A percentile compares a stretch with the other conserved stretches of the same genome.
These are phyloP conservation scores for Aradophagus sp. DNA, from an alignment of 1,140 invertebrate species.

Conservation along the genomic window DNA sequence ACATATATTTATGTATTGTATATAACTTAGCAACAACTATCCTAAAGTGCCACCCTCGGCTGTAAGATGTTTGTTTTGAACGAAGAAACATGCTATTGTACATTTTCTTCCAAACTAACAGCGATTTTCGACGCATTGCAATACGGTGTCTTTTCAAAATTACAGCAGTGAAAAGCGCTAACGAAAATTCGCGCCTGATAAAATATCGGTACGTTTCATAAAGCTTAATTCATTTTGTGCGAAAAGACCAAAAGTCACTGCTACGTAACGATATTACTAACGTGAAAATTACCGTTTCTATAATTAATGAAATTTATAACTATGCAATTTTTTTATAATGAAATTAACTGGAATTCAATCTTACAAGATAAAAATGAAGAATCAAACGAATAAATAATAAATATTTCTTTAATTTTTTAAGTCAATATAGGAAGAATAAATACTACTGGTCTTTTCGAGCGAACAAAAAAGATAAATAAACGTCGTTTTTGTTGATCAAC, in stretches of 20 bases:
- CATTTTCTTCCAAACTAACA: constrained; percentile 26
- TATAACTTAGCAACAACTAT: constrained; percentile 53
- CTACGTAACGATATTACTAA: constrained; percentile 9
- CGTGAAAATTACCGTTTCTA: constrained; percentile 34
- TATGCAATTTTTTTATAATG: no score
- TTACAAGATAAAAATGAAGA: no score
- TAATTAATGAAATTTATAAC: no score
- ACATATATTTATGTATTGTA: constrained; percentile 50
- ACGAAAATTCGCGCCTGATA: constrained; percentile 24
- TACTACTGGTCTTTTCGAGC: no score
- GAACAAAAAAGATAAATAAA: no score
- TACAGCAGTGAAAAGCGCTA: constrained; percentile 33
- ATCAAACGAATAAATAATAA: no score
- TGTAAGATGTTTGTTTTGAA: constrained; percentile 39
- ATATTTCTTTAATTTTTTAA: no score
- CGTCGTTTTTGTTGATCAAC: no score
- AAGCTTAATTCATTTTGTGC: constrained; percentile 21
- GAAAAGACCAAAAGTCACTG: constrained; percentile 17
- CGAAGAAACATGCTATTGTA: constrained; percentile 25
- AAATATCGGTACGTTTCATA: constrained; percentile 34
- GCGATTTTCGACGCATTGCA: constrained; percentile 37
- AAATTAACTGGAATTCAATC: no score
- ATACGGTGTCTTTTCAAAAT: constrained; percentile 34
- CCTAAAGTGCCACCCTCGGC: constrained; percentile 45
- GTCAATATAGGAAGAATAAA: no score